Conservation (phyloP, 2,113 vertebrate genomes). For the Spheniscus mendiculus region DNA sequence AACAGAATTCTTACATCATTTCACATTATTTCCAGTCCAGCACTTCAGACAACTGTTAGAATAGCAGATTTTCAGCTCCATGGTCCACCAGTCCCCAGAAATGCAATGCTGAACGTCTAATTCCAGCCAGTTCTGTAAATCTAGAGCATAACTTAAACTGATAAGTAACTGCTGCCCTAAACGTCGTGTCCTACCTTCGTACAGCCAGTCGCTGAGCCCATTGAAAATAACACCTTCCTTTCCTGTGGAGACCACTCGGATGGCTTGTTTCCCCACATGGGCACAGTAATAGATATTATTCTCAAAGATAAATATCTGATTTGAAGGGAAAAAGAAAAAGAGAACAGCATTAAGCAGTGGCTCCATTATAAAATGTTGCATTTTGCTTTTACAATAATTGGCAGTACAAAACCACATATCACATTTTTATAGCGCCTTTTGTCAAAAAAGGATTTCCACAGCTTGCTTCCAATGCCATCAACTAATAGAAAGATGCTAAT, state of each 20-base stretch:
- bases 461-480: not conserved
- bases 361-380: not conserved
- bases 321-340: slow-evolving; percentile 43
- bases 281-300: slow-evolving; percentile 99
- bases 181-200: slow-evolving; percentile 85
- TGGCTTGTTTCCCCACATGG: slow-evolving; percentile 91
- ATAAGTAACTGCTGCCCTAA: slow-evolving; percentile 1
- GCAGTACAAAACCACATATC: not conserved
- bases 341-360: slow-evolving; percentile 14
- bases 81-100: not conserved
- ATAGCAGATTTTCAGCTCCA: not conserved
- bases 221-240: slow-evolving; percentile 96
- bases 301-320: slow-evolving; percentile 97
- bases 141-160: not conserved
- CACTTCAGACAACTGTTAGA: not conserved
- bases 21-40: slow-evolving; percentile 1
- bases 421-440: not conserved
- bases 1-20: slow-evolving; percentile 21
- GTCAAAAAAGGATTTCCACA: not conserved
- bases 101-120: not conserved
- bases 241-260: slow-evolving; percentile 93
- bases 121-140: not conserved
- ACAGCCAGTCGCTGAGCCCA: slow-evolving; percentile 96
- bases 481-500: slow-evolving; percentile 18
- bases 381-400: slow-evolving; percentile 7